Percentiles rank a stretch among this genome's conserved stretches.
Conservation (phyloP, 2,888 invertebrate genomes). For the Calameuta pallipes region DNA sequence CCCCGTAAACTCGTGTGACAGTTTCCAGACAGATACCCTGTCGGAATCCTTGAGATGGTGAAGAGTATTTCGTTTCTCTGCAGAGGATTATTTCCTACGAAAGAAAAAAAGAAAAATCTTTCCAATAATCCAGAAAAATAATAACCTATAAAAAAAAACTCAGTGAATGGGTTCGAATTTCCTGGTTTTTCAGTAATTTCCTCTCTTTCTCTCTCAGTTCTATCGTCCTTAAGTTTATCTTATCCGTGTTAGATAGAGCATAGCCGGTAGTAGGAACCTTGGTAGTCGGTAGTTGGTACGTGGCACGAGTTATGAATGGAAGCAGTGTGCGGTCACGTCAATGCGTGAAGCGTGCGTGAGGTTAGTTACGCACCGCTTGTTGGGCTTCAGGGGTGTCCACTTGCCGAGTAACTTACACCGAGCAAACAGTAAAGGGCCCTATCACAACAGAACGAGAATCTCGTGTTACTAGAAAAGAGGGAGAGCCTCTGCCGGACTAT, state of each 20-base stretch:
- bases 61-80: neutral
- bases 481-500: neutral
- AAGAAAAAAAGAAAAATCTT: neutral
- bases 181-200: neutral
- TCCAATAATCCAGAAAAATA: neutral
- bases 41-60: conserved; percentile 8
- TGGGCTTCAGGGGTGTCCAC: conserved; percentile 50
- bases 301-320: conserved; percentile 56
- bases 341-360: conserved; percentile 60
- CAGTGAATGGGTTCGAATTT: neutral
- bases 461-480: conserved; percentile 34
- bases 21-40: conserved; percentile 12
- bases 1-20: conserved; percentile 18
- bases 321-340: conserved; percentile 56
- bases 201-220: neutral
- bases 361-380: conserved; percentile 63
- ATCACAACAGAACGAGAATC: conserved; percentile 29
- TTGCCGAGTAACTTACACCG: conserved; percentile 32
- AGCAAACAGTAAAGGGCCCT: conserved; percentile 35
- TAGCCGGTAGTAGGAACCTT: conserved; percentile 1
- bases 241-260: neutral
- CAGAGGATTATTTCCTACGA: neutral
- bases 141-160: neutral
- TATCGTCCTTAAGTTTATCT: neutral
- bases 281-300: conserved; percentile 9